Evolutionary conservation across 2,113 vertebrate genomes (phyloP), one percentile per base, ranked within the genome.

Genomic region (Ailuropoda melanoleuca): DNA sequence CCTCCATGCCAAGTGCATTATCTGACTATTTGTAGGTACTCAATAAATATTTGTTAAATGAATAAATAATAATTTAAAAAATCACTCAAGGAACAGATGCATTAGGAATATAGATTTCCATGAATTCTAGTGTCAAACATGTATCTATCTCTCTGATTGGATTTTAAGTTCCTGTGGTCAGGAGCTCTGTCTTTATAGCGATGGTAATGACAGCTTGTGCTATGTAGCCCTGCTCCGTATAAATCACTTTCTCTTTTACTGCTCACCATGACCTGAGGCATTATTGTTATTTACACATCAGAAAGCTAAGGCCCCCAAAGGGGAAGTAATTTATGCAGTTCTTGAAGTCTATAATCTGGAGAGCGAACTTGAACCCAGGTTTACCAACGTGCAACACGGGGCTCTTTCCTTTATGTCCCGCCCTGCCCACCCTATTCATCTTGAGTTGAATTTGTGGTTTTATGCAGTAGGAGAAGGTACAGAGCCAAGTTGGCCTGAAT

Each of bases 81-180:
- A 56, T 92, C 56, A 86, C 74, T 93, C 85, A 86, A 82, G 29
- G 43, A 82, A 89, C 26, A n/a, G 48, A 77, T 48, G 15, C n/a
- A 68, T 55, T 82, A 62, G 19, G 53, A 89, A 64, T 48, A 31
- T 48, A 75, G 64, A 85, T 90, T 92, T 77, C 74, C 24, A 29
- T 53, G 39, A 75, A 34, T 81, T 93, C 66, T 75, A 87, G 56
- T 43, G 55, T 75, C 48, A 93, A 58, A 46, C 19, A 8, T 13
- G 56, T 34, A 26, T 82, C 48, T 74, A 6, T 56, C 46, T 94
- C 14, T 39, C 68, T 53, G 34, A 74, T 58, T 64, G 26, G 56
- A 68, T 75, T 56, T 58, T 48, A 72, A n/a, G 24, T 75, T 89
- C 4, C 17, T 82, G 21, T 21, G 3, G 29, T 29, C 9, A 46